A percentile compares a stretch with the other conserved stretches of the same genome.
Conservation (phyloP, 2,797 vertebrate species). For the Crypturellus tataupa region DNA sequence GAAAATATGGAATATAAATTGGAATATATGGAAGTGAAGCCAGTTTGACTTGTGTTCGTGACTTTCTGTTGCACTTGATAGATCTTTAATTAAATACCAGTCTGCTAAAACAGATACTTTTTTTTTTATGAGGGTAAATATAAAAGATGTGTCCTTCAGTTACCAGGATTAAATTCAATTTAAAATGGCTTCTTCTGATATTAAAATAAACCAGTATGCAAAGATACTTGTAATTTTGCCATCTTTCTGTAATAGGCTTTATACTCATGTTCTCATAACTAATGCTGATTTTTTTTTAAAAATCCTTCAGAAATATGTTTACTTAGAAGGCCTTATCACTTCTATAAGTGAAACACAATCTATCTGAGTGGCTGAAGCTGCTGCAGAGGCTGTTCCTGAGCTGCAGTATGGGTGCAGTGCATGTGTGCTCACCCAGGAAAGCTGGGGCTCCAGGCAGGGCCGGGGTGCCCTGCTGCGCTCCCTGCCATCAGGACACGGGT, state of each 20-base stretch:
- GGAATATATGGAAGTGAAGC: background rate
- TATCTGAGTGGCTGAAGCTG: background rate
- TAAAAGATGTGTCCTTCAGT: background rate
- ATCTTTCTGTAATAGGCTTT: background rate
- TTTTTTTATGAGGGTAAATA: background rate
- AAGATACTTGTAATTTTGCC: background rate
- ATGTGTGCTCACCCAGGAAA: accelerated
- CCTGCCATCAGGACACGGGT: background rate
- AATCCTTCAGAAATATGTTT: background rate
- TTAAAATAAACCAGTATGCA: background rate
- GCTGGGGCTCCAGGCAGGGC: background rate
- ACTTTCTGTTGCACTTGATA: background rate
- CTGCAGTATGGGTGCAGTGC: background rate
- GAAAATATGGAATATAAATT: background rate
- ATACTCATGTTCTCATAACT: background rate
- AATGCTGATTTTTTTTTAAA: background rate
- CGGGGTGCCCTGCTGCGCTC: background rate
- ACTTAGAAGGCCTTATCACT: background rate
- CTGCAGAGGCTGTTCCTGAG: background rate
- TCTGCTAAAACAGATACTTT: too few relatives aligned
- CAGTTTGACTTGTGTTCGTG: background rate
- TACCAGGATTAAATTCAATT: background rate
- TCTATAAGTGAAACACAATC: background rate
- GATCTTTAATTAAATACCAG: background rate
- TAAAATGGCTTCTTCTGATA: background rate